Evolutionary conservation across 2,113 vertebrate genomes (phyloP).

Genomic region (Pardalotus punctatus): DNA sequence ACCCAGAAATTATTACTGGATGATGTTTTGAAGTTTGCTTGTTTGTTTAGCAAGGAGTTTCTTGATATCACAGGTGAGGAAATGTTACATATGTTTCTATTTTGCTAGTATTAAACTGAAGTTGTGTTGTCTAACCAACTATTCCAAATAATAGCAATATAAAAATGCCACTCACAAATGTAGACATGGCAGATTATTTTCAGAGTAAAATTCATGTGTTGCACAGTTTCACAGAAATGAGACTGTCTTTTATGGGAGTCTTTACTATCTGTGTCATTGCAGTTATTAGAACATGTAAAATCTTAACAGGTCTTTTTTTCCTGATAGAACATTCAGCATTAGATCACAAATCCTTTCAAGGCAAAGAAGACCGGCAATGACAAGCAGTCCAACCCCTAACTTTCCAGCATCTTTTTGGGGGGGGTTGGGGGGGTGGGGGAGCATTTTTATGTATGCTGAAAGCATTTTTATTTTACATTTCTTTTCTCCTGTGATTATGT

Average conservation of each 20-base stretch:
- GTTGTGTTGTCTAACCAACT: neutral
- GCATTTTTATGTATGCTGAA: neutral
- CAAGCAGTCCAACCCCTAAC: neutral
- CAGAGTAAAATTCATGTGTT: neutral
- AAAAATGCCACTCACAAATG: neutral
- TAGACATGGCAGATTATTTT: neutral
- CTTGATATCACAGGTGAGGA: neutral
- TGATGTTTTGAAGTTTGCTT: neutral
- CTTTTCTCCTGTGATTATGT: neutral
- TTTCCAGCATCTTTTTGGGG: neutral
- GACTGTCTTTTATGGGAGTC: neutral
- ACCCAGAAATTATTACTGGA: neutral
- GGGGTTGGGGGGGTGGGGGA: neutral
- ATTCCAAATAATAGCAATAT: neutral
- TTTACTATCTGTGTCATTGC: constrained; percentile 4
- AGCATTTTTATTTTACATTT: neutral
- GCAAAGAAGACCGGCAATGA: constrained; percentile 1
- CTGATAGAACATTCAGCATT: constrained; percentile 5
- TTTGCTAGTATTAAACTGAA: neutral
- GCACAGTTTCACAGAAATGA: neutral
- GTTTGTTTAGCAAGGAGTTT: neutral
- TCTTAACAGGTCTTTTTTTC: constrained; percentile 12
- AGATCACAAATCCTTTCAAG: constrained; percentile 40
- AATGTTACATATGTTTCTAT: neutral
- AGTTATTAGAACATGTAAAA: constrained; percentile 37